A percentile compares a stretch with the other conserved stretches of the same genome.
These are phyloP conservation scores for Drosophila subpulchrella DNA, from an alignment of 1,140 invertebrate species.

Conservation along the genomic window DNA sequence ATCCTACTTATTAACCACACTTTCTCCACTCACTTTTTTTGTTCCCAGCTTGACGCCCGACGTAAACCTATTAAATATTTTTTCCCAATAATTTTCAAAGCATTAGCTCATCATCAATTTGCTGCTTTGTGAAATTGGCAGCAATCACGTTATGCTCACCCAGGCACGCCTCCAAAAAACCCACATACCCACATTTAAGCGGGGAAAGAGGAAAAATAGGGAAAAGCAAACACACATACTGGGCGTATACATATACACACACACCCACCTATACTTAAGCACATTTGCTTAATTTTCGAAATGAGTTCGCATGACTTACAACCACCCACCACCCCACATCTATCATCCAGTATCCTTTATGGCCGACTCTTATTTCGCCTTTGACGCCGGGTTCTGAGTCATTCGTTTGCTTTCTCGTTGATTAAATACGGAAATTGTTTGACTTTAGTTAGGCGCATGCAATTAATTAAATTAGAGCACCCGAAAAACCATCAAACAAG, in stretches of 20 bases:
- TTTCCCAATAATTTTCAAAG: conserved; percentile 57
- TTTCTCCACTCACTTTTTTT: conserved; percentile 13
- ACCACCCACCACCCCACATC: conserved; percentile 15
- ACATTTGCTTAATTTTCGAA: conserved; percentile 68
- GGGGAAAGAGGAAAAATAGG: conserved; percentile 7
- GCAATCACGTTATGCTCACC: conserved; percentile 69
- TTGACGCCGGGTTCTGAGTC: conserved; percentile 51
- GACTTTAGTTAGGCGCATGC: conserved; percentile 69
- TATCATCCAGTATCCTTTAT: conserved; percentile 50
- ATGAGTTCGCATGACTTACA: conserved; percentile 66
- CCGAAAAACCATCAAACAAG: conserved; percentile 43
- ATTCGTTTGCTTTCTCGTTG: conserved; percentile 71
- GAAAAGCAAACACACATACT: conserved; percentile 21
- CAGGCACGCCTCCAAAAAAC: conserved; percentile 51
- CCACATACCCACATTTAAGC: conserved; percentile 20
- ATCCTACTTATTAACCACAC: not conserved
- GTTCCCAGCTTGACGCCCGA: conserved; percentile 26
- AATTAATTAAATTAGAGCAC: conserved; percentile 76
- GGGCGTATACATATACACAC: conserved; percentile 5
- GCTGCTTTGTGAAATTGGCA: conserved; percentile 64
- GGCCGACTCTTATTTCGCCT: conserved; percentile 28
- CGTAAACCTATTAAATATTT: conserved; percentile 55
- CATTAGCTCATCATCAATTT: conserved; percentile 75
- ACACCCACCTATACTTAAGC: conserved; percentile 30
- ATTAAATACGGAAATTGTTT: conserved; percentile 79